These are phyloP conservation scores for Hybognathus amarus DNA, from an alignment of 2,797 vertebrate genomes.

Conservation along the genomic window DNA sequence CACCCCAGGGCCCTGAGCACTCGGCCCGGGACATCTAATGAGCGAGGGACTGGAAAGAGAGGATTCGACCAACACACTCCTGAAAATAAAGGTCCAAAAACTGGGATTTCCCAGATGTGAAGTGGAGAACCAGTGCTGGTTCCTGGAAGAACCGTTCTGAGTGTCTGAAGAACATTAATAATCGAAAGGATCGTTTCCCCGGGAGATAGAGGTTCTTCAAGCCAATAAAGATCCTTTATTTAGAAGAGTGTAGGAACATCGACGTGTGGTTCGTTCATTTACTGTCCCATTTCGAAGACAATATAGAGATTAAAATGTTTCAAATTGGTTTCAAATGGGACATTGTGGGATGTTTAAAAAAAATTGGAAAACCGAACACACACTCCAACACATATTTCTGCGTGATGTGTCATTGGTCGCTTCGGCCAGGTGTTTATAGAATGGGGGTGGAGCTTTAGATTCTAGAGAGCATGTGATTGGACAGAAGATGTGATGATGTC, in stretches of 20 bases:
- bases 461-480: too few relatives aligned
- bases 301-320: neutral
- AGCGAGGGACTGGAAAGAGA: slow-evolving; percentile 11
- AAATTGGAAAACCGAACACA: too few relatives aligned
- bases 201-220: neutral
- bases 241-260: neutral
- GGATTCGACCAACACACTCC: neutral
- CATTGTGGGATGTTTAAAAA: too few relatives aligned
- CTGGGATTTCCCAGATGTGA: too few relatives aligned
- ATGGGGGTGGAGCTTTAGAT: too few relatives aligned
- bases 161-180: neutral
- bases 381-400: too few relatives aligned
- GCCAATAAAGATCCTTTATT: too few relatives aligned
- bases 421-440: too few relatives aligned
- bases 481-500: too few relatives aligned
- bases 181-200: neutral
- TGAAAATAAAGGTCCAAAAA: neutral
- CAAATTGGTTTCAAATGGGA: too few relatives aligned
- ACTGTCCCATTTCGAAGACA: neutral
- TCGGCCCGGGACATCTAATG: slow-evolving; percentile 73
- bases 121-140: neutral
- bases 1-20: slow-evolving; percentile 77
- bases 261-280: neutral
- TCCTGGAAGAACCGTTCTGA: neutral
- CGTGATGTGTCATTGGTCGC: too few relatives aligned